Percentiles rank a stretch among this genome's conserved stretches.
Evolutionary conservation across 1,140 invertebrate genomes (phyloP).

Genomic region (Procambarus clarkii): DNA sequence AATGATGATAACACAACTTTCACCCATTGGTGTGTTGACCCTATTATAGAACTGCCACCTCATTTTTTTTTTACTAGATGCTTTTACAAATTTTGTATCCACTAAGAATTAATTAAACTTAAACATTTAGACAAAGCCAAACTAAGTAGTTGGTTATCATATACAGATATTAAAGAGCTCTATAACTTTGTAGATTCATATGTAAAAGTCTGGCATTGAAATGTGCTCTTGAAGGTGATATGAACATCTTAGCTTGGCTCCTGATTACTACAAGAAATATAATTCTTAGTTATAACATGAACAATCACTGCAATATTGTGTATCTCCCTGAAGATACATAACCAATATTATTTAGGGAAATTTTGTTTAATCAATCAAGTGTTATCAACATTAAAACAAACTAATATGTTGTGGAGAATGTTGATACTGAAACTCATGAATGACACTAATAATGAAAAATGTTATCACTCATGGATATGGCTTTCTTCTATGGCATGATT

Average conservation of each 20-base stretch:
- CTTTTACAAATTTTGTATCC: constrained; percentile 13
- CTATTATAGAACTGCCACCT: background rate
- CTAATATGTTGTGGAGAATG: background rate
- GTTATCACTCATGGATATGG: background rate
- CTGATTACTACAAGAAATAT: constrained; percentile 44
- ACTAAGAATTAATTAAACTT: constrained; percentile 55
- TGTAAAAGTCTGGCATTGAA: background rate
- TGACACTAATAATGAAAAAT: background rate
- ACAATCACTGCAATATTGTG: constrained; percentile 61
- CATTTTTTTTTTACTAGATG: background rate
- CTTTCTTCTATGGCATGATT: background rate
- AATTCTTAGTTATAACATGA: constrained; percentile 59
- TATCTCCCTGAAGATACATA: constrained; percentile 53
- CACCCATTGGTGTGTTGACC: constrained; percentile 14
- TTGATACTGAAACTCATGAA: background rate
- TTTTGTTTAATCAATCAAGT: constrained; percentile 1
- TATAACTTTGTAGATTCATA: constrained; percentile 8
- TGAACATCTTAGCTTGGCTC: constrained; percentile 50
- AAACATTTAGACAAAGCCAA: constrained; percentile 53
- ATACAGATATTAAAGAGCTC: background rate
- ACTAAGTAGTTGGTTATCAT: constrained; percentile 35
- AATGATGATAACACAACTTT: constrained; percentile 21
- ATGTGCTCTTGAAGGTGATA: background rate
- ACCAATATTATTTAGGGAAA: background rate
- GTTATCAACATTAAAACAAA: background rate